These are phyloP conservation scores for Scophthalmus maximus DNA, from an alignment of 2,113 vertebrate species.

Conservation along the genomic window DNA sequence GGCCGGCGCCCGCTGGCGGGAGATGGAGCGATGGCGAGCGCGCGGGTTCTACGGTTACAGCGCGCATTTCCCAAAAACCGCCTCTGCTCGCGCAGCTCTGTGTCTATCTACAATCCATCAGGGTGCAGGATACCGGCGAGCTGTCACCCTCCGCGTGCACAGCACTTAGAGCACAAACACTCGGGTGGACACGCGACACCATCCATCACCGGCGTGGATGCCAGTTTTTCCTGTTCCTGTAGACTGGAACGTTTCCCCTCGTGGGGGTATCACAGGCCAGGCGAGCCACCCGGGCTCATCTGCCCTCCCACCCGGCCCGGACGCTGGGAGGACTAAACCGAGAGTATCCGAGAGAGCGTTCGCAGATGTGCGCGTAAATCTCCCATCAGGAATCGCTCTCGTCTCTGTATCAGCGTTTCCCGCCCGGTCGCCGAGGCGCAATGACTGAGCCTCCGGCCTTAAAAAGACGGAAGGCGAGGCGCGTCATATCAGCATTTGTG, in stretches of 20 bases:
- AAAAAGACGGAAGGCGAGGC: too few relatives aligned
- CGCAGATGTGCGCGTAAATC: conserved; percentile 2
- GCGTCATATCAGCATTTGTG: too few relatives aligned
- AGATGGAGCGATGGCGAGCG: conserved; percentile 36
- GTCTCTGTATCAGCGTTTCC: too few relatives aligned
- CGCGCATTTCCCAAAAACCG: conserved; percentile 51
- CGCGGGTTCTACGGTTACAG: conserved; percentile 64
- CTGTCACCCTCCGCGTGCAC: conserved; percentile 26
- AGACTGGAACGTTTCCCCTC: conserved; percentile 38
- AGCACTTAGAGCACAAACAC: conserved; percentile 48
- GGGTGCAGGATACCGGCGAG: conserved; percentile 22
- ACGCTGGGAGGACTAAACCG: conserved; percentile 30
- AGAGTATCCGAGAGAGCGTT: conserved; percentile 31
- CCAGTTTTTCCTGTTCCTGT: conserved; percentile 32
- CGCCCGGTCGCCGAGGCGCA: too few relatives aligned
- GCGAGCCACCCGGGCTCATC: conserved; percentile 57
- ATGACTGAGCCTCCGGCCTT: too few relatives aligned
- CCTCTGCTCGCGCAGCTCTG: conserved; percentile 47
- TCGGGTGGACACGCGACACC: conserved; percentile 43
- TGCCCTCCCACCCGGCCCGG: conserved; percentile 49
- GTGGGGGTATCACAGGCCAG: conserved; percentile 34
- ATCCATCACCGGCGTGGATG: conserved; percentile 48
- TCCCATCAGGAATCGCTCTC: too few relatives aligned
- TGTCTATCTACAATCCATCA: conserved; percentile 51
- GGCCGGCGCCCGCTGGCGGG: conserved; percentile 42